phyloP scores from a whole-genome alignment of 1,140 invertebrate species.

The Liolophura sinensis region DNA sequence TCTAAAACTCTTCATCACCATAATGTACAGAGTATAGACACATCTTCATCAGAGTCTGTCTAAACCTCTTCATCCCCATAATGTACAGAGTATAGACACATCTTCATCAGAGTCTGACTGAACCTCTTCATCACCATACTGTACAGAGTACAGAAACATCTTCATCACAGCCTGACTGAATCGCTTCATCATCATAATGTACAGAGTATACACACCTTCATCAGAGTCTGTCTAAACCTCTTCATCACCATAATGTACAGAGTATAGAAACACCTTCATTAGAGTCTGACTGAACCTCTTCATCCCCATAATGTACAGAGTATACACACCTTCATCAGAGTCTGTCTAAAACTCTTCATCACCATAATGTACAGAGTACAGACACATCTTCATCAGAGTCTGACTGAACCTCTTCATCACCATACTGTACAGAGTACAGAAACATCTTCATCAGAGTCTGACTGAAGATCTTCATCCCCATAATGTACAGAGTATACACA shows the following conservation, averaged over 20 bases:
- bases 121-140: constrained; percentile 84
- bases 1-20: constrained; percentile 86
- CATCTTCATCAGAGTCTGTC: constrained; percentile 55
- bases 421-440: no score
- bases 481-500: constrained; percentile 81
- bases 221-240: constrained; percentile 70
- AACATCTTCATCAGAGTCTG: constrained; percentile 25
- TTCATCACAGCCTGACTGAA: constrained; percentile 66
- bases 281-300: constrained; percentile 73
- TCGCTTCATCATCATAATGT: constrained; percentile 90
- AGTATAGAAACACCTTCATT: constrained; percentile 37
- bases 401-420: constrained; percentile 81
- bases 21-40: constrained; percentile 75
- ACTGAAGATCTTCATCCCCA: constrained; percentile 86
- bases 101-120: constrained; percentile 60
- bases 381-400: no score
- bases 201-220: constrained; percentile 59
- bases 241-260: constrained; percentile 90
- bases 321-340: constrained; percentile 46
- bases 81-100: no score
- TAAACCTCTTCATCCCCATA: constrained; percentile 86
- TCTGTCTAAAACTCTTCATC: constrained; percentile 78
- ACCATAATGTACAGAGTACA: constrained; percentile 90
- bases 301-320: constrained; percentile 88
- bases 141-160: no score